Conservation (phyloP, 1,140 invertebrate genomes). For the Drosophila punjabiensis region DNA sequence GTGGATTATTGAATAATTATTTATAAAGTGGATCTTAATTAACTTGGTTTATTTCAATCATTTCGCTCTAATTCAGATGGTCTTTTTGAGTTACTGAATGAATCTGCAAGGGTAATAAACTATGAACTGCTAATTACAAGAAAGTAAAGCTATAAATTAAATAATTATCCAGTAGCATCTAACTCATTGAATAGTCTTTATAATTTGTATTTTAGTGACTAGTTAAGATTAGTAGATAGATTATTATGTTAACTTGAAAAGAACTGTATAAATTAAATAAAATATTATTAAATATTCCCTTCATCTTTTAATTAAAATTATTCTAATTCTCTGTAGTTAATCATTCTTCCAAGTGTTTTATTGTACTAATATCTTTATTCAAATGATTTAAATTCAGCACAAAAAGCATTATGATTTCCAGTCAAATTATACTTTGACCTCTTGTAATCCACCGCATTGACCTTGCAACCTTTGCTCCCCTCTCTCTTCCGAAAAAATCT, state of each 20-base stretch:
- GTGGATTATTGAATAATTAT: not conserved
- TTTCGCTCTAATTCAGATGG: not conserved
- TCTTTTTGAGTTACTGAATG: not conserved
- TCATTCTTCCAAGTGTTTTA: not conserved
- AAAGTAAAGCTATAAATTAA: not conserved
- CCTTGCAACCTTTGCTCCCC: slow-evolving; percentile 11
- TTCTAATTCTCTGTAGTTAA: not conserved
- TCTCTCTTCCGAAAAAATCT: slow-evolving; percentile 46
- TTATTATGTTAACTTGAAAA: not conserved
- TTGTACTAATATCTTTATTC: not conserved
- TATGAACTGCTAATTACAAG: not conserved
- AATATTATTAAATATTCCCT: not conserved
- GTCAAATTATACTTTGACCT: slow-evolving; percentile 15
- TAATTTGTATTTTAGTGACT: not conserved
- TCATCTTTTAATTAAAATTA: not conserved
- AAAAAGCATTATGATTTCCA: not conserved
- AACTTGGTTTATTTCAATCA: slow-evolving; percentile 1
- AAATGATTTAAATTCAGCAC: not conserved
- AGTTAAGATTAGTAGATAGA: no score
- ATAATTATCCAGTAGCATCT: not conserved
- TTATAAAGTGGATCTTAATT: slow-evolving; percentile 5
- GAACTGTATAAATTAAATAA: not conserved
- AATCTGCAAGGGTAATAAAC: not conserved
- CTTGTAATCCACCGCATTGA: slow-evolving; percentile 15
- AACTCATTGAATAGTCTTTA: not conserved